Percentiles rank a stretch among this genome's conserved stretches.
Conservation (phyloP, 2,113 vertebrate species). For the Pygoscelis antarcticus region DNA sequence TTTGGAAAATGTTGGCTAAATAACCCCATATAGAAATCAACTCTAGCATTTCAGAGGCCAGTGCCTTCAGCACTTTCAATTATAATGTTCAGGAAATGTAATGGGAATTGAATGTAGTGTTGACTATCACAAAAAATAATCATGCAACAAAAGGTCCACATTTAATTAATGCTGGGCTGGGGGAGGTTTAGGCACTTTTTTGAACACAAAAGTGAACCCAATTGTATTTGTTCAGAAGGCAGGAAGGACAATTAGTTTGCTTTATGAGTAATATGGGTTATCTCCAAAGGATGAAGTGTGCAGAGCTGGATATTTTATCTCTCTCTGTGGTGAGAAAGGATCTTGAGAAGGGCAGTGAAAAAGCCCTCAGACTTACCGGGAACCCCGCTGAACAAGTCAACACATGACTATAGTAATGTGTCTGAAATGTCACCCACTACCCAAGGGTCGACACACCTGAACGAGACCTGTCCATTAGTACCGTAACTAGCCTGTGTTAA, state of each 20-base stretch:
- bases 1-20: neutral
- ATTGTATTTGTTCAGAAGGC: neutral
- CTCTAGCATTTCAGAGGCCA: neutral
- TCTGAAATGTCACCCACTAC: neutral
- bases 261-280: neutral
- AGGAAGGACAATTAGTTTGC: neutral
- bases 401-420: neutral
- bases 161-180: neutral
- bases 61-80: neutral
- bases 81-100: neutral
- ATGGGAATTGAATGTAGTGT: neutral
- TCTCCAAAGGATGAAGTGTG: neutral
- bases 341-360: neutral
- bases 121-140: neutral
- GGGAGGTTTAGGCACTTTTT: neutral
- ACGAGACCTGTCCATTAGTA: neutral
- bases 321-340: neutral
- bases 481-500: neutral
- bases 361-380: neutral
- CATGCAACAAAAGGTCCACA: neutral
- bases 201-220: neutral
- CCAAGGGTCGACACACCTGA: neutral
- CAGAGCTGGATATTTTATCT: neutral
- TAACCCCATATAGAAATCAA: neutral
- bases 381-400: neutral